Conservation (phyloP, 2,797 vertebrate species). For the Spheniscus humboldti region DNA sequence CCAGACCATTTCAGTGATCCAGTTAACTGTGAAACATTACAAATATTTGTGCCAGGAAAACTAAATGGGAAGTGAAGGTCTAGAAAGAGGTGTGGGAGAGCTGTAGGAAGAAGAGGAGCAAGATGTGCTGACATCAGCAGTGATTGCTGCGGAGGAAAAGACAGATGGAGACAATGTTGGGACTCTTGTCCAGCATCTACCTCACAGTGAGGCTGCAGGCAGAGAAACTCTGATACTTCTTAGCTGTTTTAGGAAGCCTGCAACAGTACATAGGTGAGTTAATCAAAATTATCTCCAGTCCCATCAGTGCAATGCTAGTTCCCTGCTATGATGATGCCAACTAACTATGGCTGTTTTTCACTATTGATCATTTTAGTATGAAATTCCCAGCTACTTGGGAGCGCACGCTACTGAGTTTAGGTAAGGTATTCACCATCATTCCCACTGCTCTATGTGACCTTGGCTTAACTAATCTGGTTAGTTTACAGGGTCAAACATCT, state of each 20-base stretch:
- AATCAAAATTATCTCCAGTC: background rate
- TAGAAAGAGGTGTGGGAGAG: background rate
- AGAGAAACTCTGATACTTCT: background rate
- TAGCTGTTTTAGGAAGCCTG: background rate
- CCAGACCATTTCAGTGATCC: background rate
- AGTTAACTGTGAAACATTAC: background rate
- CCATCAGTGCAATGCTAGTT: background rate
- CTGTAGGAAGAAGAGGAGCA: background rate
- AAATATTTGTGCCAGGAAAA: background rate
- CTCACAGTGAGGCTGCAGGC: background rate
- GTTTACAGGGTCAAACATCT: background rate
- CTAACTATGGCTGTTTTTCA: accelerated
- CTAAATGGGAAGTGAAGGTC: background rate
- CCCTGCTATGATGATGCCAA: background rate
- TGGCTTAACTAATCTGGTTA: background rate
- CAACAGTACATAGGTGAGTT: background rate
- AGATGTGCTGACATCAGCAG: background rate
- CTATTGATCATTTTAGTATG: background rate
- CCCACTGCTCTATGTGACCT: background rate
- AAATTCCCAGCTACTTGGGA: background rate
- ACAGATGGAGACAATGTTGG: background rate
- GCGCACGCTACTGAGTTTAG: accelerated
- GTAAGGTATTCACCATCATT: background rate
- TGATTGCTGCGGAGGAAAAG: background rate
- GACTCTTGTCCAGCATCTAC: background rate